Evolutionary conservation across 2,113 vertebrate species (phyloP), one percentile per base, ranked within the genome.

Genomic region (Piprites chloris): DNA sequence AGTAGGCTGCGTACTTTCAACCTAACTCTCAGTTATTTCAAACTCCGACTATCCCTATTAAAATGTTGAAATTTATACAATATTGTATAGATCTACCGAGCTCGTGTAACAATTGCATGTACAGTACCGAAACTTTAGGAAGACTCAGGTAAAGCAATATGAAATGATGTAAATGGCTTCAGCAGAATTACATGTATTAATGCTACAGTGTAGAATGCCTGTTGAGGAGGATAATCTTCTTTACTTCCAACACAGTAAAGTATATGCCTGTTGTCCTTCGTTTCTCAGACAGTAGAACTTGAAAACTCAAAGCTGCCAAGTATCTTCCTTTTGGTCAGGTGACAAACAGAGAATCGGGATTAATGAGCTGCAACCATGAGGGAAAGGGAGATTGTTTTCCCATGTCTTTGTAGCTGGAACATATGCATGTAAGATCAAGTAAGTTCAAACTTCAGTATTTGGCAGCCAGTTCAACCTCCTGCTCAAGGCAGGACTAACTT

Each of bases 361-460:
- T 96, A 97, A 95, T 96, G 93, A 96, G 71, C 87, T 86, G 75
- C 47, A 90, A 28, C 46, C 35, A 15, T 71, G 63, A 62, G 50
- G 69, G 63, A 84, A 94, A 95, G 30, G 23, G 58, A 85, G 47
- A 80, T 87, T 78, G 22, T 76, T 88, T 96, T 92, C 91, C 46
- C 12, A 11, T 61, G 32, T 27, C 11, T 92, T 95, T 93, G 30
- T 55, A 90, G 67, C 46, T 88, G 72, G 22, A 87, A 83, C 47
- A 62, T 39, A 55, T 11, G 23, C 30, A 10, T 89, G 6, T 33
- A 55, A 73, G 52, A 77, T 77, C n/a, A 79, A 61, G 7, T 32
- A 56, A 77, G 30, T 83, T 77, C 42, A 42, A 47, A 73, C 56
- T 42, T 72, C 11, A 61, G 21, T 82, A 22, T 58, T 63, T 95